A percentile compares a stretch with the other conserved stretches of the same genome.
These are phyloP conservation scores for Rhagoletis pomonella DNA, from an alignment of 1,140 invertebrate species.

Conservation along the genomic window DNA sequence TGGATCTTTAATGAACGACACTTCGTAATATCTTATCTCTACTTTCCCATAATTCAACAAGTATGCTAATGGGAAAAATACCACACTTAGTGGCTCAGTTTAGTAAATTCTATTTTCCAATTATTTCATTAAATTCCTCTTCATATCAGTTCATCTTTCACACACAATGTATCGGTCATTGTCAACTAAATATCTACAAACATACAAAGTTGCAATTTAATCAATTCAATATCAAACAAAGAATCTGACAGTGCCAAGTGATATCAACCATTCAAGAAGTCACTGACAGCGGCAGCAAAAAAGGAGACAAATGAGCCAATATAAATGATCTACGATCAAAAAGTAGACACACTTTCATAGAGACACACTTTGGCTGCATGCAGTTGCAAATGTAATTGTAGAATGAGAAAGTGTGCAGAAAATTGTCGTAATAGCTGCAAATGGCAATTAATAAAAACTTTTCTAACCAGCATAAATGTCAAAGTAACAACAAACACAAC, in stretches of 20 bases:
- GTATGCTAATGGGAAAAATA: too few relatives aligned
- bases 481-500: neutral
- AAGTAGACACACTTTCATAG: neutral
- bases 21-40: too few relatives aligned
- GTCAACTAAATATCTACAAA: too few relatives aligned
- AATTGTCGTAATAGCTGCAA: slow-evolving; percentile 23
- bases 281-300: slow-evolving; percentile 14
- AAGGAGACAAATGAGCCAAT: neutral
- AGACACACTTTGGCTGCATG: neutral
- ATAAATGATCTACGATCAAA: slow-evolving; percentile 23
- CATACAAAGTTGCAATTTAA: slow-evolving; percentile 4
- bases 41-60: too few relatives aligned
- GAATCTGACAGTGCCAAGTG: slow-evolving; percentile 35
- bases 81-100: too few relatives aligned
- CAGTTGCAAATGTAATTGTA: neutral
- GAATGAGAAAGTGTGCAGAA: slow-evolving; percentile 28
- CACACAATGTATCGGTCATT: too few relatives aligned
- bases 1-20: too few relatives aligned
- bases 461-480: slow-evolving; percentile 9
- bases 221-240: slow-evolving; percentile 34
- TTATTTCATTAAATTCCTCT: too few relatives aligned
- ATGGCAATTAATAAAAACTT: slow-evolving; percentile 51
- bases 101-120: too few relatives aligned
- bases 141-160: too few relatives aligned
- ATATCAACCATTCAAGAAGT: neutral